Evolutionary conservation across 2,888 invertebrate genomes (phyloP).

Genomic region (Platerodrilus igneus): DNA sequence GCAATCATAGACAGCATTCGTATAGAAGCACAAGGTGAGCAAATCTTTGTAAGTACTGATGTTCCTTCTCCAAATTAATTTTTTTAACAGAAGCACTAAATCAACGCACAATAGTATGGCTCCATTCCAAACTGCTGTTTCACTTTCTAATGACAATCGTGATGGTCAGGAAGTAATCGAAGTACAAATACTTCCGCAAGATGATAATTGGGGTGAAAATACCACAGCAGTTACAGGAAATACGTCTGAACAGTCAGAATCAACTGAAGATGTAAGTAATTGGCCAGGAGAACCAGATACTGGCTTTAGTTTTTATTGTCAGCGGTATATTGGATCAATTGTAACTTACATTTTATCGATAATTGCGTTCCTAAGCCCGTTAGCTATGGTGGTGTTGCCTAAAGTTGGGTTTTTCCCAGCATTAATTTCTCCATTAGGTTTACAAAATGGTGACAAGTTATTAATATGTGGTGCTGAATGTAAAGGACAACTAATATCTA

Average conservation of each 20-base stretch:
- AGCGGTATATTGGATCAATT: conserved; percentile 77
- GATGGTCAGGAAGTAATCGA: conserved; percentile 91
- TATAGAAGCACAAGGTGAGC: conserved; percentile 63
- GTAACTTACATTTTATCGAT: conserved; percentile 75
- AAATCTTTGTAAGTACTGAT: neutral
- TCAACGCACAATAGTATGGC: conserved; percentile 69
- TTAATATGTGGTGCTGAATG: conserved; percentile 89
- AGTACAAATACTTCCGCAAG: conserved; percentile 92
- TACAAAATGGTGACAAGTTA: conserved; percentile 64
- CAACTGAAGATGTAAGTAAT: conserved; percentile 84
- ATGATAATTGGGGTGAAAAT: conserved; percentile 99
- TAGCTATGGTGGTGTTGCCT: conserved; percentile 92
- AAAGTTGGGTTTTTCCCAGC: conserved; percentile 83
- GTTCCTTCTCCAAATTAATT: conserved; percentile 3
- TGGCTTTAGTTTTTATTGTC: conserved; percentile 69
- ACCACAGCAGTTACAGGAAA: conserved; percentile 96
- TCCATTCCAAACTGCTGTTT: conserved; percentile 82
- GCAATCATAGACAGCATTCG: conserved; percentile 60
- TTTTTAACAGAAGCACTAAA: conserved; percentile 56
- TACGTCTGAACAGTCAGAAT: conserved; percentile 92
- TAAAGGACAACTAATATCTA: conserved; percentile 86
- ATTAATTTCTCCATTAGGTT: conserved; percentile 61
- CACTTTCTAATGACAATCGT: conserved; percentile 71
- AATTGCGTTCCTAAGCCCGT: conserved; percentile 84
- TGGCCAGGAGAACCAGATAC: conserved; percentile 73